Percentiles rank a stretch among this genome's conserved stretches.
Conservation (phyloP, 2,888 invertebrate species). For the Callyntrura guangdongensis region DNA sequence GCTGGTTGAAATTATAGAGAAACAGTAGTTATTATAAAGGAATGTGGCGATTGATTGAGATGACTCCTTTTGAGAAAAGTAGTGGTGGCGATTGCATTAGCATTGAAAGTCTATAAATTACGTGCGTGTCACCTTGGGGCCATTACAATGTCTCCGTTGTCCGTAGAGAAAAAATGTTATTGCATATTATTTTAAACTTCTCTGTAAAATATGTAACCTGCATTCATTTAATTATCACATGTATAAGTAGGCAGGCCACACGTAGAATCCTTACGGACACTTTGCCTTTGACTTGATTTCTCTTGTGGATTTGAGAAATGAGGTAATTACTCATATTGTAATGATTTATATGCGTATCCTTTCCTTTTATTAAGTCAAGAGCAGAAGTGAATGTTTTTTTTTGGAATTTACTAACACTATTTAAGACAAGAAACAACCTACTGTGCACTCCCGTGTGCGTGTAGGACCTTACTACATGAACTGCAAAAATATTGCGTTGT, state of each 20-base stretch:
- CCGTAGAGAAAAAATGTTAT: background rate
- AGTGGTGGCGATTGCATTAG: background rate
- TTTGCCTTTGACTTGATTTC: slow-evolving; percentile 1
- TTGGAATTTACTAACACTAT: background rate
- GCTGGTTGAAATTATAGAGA: background rate
- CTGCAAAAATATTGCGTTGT: background rate
- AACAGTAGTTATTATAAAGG: slow-evolving; percentile 25
- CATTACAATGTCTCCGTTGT: background rate
- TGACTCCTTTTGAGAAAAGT: background rate
- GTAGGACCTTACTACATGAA: background rate
- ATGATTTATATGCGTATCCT: slow-evolving; percentile 51
- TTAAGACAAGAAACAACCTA: slow-evolving; percentile 41
- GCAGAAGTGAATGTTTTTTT: slow-evolving; percentile 69
- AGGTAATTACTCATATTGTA: slow-evolving; percentile 64
- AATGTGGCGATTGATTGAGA: slow-evolving; percentile 42
- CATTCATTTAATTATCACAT: background rate
- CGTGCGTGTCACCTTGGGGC: slow-evolving; percentile 70
- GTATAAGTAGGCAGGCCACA: background rate
- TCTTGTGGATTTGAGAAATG: slow-evolving; percentile 32
- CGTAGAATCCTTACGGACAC: background rate
- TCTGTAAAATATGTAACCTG: background rate
- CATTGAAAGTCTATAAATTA: slow-evolving; percentile 29
- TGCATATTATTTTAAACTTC: background rate
- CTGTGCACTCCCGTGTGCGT: slow-evolving; percentile 35
- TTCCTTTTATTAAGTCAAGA: slow-evolving; percentile 69